Conservation (phyloP, 1,140 invertebrate species). For the Goniozus legneri region DNA sequence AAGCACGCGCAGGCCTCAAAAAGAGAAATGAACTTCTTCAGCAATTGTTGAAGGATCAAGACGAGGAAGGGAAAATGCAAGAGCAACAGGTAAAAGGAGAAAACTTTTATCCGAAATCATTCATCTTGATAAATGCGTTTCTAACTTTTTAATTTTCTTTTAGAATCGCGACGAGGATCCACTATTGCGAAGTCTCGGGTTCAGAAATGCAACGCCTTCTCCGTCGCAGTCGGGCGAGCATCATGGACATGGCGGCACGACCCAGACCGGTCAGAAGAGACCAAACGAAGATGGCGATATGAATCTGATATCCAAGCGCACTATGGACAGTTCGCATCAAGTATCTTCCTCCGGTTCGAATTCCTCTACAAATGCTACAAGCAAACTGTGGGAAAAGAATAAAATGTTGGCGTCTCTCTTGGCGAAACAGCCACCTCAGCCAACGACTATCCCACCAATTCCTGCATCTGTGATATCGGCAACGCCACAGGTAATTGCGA, state of each 20-base stretch:
- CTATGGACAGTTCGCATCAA: conserved; percentile 53
- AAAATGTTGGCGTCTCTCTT: conserved; percentile 81
- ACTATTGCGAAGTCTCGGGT: conserved; percentile 60
- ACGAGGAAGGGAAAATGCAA: conserved; percentile 43
- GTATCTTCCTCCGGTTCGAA: conserved; percentile 49
- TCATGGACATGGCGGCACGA: conserved; percentile 42
- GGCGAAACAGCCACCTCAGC: conserved; percentile 72
- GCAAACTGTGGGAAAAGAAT: conserved; percentile 77
- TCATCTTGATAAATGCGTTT: too few species aligned
- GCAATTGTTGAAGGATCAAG: conserved; percentile 70
- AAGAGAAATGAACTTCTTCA: conserved; percentile 72
- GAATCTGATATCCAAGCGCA: conserved; percentile 56
- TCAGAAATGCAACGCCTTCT: conserved; percentile 54
- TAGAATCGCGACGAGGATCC: conserved; percentile 56
- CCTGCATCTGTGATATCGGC: conserved; percentile 64
- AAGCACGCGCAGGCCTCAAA: conserved; percentile 59
- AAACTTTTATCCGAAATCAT: too few species aligned
- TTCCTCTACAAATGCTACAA: conserved; percentile 54
- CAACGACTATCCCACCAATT: conserved; percentile 65
- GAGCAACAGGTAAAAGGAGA: conserved; percentile 32
- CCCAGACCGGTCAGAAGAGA: conserved; percentile 62
- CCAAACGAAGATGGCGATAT: conserved; percentile 65
- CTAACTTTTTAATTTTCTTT: background rate
- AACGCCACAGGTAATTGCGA: conserved; percentile 61
- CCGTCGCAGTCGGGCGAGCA: conserved; percentile 48